Evolutionary conservation across 2,888 invertebrate genomes (phyloP).

Genomic region (Amphipoea lucens): DNA sequence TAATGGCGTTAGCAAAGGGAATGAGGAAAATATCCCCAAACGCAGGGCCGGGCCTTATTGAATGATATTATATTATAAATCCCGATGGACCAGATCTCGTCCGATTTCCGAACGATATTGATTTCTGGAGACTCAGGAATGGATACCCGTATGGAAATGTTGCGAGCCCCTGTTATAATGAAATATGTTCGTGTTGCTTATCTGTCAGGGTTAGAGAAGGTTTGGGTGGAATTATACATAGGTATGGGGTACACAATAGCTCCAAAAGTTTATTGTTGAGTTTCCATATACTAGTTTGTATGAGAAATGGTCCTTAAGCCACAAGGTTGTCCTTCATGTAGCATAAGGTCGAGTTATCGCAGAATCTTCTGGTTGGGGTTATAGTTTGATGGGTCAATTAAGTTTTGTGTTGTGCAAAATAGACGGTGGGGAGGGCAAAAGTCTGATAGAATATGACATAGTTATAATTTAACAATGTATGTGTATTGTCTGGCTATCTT

Average conservation of each 20-base stretch:
- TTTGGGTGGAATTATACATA: conserved; percentile 31
- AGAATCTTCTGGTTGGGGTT: neutral
- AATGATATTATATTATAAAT: conserved; percentile 70
- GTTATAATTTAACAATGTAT: neutral
- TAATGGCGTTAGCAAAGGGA: conserved; percentile 48
- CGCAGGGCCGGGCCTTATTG: conserved; percentile 53
- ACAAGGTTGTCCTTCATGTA: neutral
- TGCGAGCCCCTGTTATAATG: conserved; percentile 50
- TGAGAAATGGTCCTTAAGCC: conserved; percentile 3
- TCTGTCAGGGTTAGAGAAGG: conserved; percentile 30
- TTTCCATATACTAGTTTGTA: neutral
- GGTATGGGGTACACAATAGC: conserved; percentile 13
- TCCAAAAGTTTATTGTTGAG: conserved; percentile 44
- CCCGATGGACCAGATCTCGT: conserved; percentile 60
- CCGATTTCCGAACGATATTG: conserved; percentile 63
- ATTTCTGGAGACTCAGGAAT: conserved; percentile 51
- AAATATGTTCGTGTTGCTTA: conserved; percentile 60
- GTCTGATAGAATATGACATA: neutral
- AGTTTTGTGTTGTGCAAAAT: neutral
- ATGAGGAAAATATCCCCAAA: conserved; percentile 57
- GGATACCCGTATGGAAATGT: conserved; percentile 59
- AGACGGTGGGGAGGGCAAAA: neutral
- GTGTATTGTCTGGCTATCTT: neutral
- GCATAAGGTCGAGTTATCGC: neutral
- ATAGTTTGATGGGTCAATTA: neutral